Evolutionary conservation across 2,113 vertebrate genomes (phyloP), one percentile per base, ranked within the genome.

Genomic region (Thalassarche chlororhynchos): DNA sequence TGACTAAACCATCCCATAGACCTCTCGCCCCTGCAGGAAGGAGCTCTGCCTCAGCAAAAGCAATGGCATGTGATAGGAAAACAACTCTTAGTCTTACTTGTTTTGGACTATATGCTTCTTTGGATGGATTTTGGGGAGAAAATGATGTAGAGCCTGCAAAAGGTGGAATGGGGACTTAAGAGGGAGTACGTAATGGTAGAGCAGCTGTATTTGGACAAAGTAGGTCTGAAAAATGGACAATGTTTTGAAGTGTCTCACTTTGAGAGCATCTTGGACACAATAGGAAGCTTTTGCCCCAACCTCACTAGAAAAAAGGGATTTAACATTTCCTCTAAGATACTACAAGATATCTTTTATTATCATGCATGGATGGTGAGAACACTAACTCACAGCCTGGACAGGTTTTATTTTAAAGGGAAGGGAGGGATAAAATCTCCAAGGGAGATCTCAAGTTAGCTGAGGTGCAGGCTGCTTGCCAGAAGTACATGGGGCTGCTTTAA

Each of bases 21-120:
- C 21, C 32, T n/a, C 31, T 61, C 17, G 4, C 8, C n/a, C 17
- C 65, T 31, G 40, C 3, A 1, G 46, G 75, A 46, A 8, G 38
- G 32, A 54, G 32, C 64, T 69, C 23, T 26, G 31, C 40, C 42
- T 38, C 12, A 1, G 17, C 54, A 36, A 23, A 64, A 62, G 14
- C 2, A 9, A 5, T 4, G 23, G 13, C 2, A 0, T 13, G 9
- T 3, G 9, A 8, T 2, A n/a, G 47, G 24, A 36, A n/a, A 62
- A 20, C 28, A 24, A 4, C 46, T 28, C 20, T 12, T 17, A 47
- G 8, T 44, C 28, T 46, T 28, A 17, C 6, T 28, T 17, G 14
- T 16, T 58, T 80, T 18, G 31, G 20, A 11, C 16, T 31, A 1
- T 17, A 6, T 0, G 2, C 13, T 68, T 58, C 4, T 21, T 51